These are phyloP conservation scores for Drosophila macrospina DNA, from an alignment of 2,888 invertebrate species.

Conservation along the genomic window DNA sequence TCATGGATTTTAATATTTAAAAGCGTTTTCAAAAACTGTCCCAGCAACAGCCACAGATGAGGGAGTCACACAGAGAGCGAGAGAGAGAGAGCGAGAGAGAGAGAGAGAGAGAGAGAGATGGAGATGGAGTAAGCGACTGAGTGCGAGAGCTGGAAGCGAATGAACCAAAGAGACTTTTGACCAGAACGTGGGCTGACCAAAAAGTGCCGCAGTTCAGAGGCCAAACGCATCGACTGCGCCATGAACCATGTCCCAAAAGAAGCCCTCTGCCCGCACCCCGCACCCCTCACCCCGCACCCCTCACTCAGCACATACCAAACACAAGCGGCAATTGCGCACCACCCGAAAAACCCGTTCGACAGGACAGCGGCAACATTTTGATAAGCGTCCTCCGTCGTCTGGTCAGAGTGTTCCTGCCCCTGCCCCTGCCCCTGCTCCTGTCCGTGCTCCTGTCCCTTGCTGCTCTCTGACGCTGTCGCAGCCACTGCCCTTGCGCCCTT, in stretches of 20 bases:
- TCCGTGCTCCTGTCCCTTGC: background rate
- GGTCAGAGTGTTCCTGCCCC: constrained; percentile 2
- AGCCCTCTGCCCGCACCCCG: constrained; percentile 1
- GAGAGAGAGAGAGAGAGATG: background rate
- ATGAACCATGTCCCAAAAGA: constrained; percentile 54
- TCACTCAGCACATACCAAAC: background rate
- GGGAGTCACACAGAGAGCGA: background rate
- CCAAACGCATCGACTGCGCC: constrained; percentile 73
- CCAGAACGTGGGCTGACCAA: constrained; percentile 73
- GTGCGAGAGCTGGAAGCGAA: background rate
- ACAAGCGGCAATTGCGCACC: background rate
- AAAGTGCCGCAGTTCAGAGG: constrained; percentile 76
- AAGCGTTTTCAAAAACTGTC: constrained; percentile 80
- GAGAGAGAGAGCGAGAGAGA: background rate
- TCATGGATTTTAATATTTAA: constrained; percentile 85
- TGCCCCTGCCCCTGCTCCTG: background rate
- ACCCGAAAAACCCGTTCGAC: constrained; percentile 61
- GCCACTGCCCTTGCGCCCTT: background rate
- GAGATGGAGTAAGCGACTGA: background rate
- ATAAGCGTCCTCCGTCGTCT: constrained; percentile 63
- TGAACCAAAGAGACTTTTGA: constrained; percentile 37
- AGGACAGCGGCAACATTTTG: constrained; percentile 76
- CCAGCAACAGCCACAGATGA: constrained; percentile 10
- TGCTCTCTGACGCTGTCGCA: no score
- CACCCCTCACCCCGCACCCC: background rate